Base-by-base conservation (phyloP, 2,888 invertebrate species). In the Chrysomela aeneicollis region DNA sequence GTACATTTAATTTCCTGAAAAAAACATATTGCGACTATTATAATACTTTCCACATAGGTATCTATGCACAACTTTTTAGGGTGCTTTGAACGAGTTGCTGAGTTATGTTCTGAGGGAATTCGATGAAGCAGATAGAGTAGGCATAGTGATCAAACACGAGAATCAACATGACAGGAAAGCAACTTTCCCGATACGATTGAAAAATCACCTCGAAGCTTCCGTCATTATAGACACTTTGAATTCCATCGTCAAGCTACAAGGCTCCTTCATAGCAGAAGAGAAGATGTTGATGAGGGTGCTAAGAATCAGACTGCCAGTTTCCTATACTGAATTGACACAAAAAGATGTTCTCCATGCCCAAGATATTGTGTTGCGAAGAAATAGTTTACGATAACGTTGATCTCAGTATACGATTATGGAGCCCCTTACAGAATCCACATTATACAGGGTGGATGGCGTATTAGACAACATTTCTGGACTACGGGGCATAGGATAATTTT, bases 111-210 rank as follows among this genome's bases (percentile, higher is more conserved):
- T 70, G 19, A 49, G 64, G 17, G 61, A 68, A 15, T 68, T 64
- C 37, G 58, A 59, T 6, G 68, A 68, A 8, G 30, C 26, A 9
- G 70, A 70, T 46, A 42, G 68, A 47, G 59, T 70, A 1, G 70
- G 70, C 6, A 30, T 70, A n/a, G 63, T 70, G 18, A 66, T 70
- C 42, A 67, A 68, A 19, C 64, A 68, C 21, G 66, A 68, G 46
- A 17, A 52, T 10, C 53, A 55, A 17, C 47, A 50, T 22, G 46
- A 60, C 8, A 46, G 32, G 12, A 64, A 57, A 57, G 66, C 68
- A 2, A 61, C 59, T 1, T 70, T 66, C 47, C 63, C 70, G 1
- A 68, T 70, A 18, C 64, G 55, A 19, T 12, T 54, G 15, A 70
- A 66, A 47, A 54, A 51, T 9, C 54, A 64, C 8, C 54, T 70